A percentile compares a stretch with the other conserved stretches of the same genome.
Evolutionary conservation across 2,888 invertebrate species (phyloP).

Genomic region (Trissonchulus sp.): DNA sequence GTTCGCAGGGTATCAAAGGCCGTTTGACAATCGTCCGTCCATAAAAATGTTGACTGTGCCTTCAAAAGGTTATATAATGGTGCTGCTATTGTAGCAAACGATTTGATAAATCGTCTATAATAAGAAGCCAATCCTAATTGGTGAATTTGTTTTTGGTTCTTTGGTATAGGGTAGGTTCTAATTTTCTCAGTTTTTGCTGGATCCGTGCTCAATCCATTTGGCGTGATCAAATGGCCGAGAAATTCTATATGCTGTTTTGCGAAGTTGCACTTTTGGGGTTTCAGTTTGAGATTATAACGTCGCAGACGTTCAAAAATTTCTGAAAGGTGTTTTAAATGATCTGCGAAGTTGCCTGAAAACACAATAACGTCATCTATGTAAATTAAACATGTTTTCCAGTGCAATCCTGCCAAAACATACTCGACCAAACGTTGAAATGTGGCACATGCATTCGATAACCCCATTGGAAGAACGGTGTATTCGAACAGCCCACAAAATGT

Average conservation of each 20-base stretch:
- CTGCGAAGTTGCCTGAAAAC: neutral
- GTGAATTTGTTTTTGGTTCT: neutral
- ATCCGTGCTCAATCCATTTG: neutral
- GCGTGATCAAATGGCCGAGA: neutral
- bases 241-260: conserved; percentile 2
- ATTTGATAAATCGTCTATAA: neutral
- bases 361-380: conserved; percentile 25
- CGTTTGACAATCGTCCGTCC: conserved; percentile 10
- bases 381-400: conserved; percentile 17
- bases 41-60: neutral
- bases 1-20: neutral
- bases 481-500: conserved; percentile 35
- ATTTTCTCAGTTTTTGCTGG: neutral
- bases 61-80: neutral
- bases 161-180: neutral
- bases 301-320: neutral
- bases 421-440: conserved; percentile 35
- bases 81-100: neutral
- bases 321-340: conserved; percentile 4
- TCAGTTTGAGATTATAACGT: neutral
- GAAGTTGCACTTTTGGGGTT: conserved; percentile 13
- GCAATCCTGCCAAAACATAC: conserved; percentile 3
- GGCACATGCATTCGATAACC: conserved; percentile 35
- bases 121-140: neutral
- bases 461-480: conserved; percentile 35